These are phyloP conservation scores for Calephelis perditalis DNA, from an alignment of 2,888 invertebrate species.

Conservation along the genomic window DNA sequence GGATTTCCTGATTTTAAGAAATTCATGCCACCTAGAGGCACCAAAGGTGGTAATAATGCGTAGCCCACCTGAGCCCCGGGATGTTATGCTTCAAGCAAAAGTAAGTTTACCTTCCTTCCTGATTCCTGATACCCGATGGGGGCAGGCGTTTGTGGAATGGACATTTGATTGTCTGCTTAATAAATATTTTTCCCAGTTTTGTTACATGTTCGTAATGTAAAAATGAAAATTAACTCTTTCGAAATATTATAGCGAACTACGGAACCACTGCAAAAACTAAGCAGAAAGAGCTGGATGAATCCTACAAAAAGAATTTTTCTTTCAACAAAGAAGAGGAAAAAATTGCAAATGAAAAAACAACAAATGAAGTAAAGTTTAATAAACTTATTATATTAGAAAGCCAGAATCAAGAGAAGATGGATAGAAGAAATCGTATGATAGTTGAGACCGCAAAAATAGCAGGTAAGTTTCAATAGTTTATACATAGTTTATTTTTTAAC, in stretches of 20 bases:
- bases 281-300: conserved; percentile 57
- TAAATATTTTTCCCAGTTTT: too few relatives aligned
- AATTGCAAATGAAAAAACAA: conserved; percentile 61
- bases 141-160: too few relatives aligned
- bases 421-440: conserved; percentile 57
- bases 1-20: too few relatives aligned
- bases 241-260: conserved; percentile 48
- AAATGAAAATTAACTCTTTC: neutral
- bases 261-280: conserved; percentile 54
- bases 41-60: too few relatives aligned
- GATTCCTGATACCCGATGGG: too few relatives aligned
- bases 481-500: too few relatives aligned
- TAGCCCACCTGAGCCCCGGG: too few relatives aligned
- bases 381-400: conserved; percentile 60
- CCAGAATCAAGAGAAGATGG: conserved; percentile 68
- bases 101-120: too few relatives aligned
- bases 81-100: too few relatives aligned
- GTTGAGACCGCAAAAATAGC: conserved; percentile 57
- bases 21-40: too few relatives aligned
- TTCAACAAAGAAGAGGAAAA: conserved; percentile 66
- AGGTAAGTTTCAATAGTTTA: conserved; percentile 36
- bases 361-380: conserved; percentile 63
- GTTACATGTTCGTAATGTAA: neutral
- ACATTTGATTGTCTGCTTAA: too few relatives aligned
- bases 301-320: conserved; percentile 55